These are phyloP conservation scores for Tympanuchus pallidicinctus DNA, from an alignment of 2,113 vertebrate genomes.

Conservation along the genomic window DNA sequence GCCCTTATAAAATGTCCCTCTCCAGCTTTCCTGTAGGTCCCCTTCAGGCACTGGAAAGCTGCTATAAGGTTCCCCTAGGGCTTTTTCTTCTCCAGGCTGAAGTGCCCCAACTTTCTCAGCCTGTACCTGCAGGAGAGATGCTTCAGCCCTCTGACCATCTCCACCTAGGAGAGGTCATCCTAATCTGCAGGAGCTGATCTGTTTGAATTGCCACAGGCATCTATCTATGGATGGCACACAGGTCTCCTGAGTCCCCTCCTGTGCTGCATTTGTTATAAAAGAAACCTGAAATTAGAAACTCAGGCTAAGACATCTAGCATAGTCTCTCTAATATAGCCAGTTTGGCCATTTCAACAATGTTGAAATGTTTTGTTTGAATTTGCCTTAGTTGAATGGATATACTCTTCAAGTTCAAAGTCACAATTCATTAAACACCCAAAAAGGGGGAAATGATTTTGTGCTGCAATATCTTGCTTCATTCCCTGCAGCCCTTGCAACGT, in stretches of 20 bases:
- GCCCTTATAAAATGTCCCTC: too few species aligned
- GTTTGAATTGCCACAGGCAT: neutral
- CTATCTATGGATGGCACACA: neutral
- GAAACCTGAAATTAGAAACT: neutral
- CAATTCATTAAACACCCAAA: neutral
- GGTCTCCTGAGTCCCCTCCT: neutral
- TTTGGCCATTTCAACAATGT: neutral
- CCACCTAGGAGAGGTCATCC: neutral
- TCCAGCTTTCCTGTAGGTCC: too few species aligned
- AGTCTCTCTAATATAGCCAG: neutral
- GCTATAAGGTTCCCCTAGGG: too few species aligned
- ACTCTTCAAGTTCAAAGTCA: neutral
- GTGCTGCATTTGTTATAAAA: neutral
- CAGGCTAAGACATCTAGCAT: neutral
- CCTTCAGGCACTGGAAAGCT: too few species aligned
- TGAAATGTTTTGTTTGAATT: neutral
- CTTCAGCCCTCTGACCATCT: neutral
- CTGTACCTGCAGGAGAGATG: too few species aligned
- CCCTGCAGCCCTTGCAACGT: neutral
- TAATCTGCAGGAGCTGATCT: neutral
- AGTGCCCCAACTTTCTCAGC: too few species aligned
- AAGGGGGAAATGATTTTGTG: neutral
- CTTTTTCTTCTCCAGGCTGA: too few species aligned
- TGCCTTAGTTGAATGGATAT: neutral
- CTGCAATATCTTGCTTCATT: neutral